Evolutionary conservation across 2,888 invertebrate species (phyloP), one percentile per base, ranked within the genome.

Genomic region (Deroplatys truncata): DNA sequence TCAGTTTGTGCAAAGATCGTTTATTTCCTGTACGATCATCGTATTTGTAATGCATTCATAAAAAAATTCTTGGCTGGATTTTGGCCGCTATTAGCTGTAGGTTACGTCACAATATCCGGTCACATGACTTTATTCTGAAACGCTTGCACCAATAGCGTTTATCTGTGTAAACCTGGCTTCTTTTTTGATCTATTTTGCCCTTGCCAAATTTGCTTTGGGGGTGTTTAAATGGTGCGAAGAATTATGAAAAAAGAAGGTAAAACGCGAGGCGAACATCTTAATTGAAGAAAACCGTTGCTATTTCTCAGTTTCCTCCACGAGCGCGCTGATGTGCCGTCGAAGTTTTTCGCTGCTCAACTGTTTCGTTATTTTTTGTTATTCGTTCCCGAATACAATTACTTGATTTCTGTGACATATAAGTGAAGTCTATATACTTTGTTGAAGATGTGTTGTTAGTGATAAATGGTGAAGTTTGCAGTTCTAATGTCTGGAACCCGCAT

Each of bases 181-280:
- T 72, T 89, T 87, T 88, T 89, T 89, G 56, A n/a, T 72, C 83
- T 72, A 56, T 84, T 89, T 89, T 89, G 28, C 43, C n/a, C 35
- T 86, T 88, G 89, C 89, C 89, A 89, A 89, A 88, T 89, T 89
- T 84, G 89, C 88, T 87, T 89, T 89, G 83, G 87, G 85, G 88
- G 31, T 89, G 89, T 89, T 88, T 89, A 84, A 89, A 89, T 89
- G 87, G 84, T 88, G 86, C 84, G 82, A 84, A 89, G 89, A 87
- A 84, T 56, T 88, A 84, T 28, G 43, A 82, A 87, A 86, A 84
- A 89, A 88, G 84, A 83, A 89, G 72, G 88, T 35, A 29, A 86
- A 84, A 35, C 28, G 83, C 82, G 35, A 83, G 84, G 35, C 35
- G 43, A 83, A 82, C 43, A 87, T 82, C 87, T 83, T 72, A 87